Percentiles rank a stretch among this genome's conserved stretches.
phyloP scores from a whole-genome alignment of 2,797 vertebrate genomes.

The Poeciliopsis infans region DNA sequence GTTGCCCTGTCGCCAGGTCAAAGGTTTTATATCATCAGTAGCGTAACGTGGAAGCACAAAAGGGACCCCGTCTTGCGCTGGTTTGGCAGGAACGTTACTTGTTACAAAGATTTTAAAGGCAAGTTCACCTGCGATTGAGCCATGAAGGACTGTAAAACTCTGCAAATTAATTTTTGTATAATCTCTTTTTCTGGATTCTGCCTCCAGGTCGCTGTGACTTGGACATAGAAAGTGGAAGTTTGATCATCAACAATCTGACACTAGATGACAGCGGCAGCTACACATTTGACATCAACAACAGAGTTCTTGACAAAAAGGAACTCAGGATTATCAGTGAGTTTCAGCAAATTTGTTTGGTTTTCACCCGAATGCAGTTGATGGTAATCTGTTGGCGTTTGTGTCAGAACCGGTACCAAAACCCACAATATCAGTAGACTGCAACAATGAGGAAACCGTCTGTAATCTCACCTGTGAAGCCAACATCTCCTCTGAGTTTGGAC shows the following conservation, averaged over 20 bases:
- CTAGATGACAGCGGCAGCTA: neutral
- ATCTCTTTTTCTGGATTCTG: neutral
- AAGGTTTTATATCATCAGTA: fast-evolving
- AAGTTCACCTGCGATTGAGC: neutral
- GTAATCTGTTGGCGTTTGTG: neutral
- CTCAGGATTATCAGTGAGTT: conserved; percentile 25
- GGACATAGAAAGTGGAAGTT: neutral
- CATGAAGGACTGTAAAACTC: neutral
- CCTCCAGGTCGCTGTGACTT: neutral
- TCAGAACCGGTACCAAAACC: conserved; percentile 33
- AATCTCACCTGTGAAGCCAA: no score
- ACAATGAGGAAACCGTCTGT: neutral
- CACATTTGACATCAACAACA: neutral
- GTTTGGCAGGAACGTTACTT: fast-evolving
- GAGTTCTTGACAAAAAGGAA: fast-evolving
- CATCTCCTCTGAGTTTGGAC: no score
- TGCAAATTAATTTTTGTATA: neutral
- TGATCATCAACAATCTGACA: conserved; percentile 17
- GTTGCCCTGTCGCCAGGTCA: neutral
- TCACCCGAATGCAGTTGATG: neutral
- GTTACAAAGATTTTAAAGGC: neutral
- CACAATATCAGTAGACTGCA: neutral
- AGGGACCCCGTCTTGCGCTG: fast-evolving
- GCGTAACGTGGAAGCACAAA: neutral
- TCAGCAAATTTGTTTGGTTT: neutral